Conservation (phyloP, 2,888 invertebrate genomes). For the Griposia aprilina region DNA sequence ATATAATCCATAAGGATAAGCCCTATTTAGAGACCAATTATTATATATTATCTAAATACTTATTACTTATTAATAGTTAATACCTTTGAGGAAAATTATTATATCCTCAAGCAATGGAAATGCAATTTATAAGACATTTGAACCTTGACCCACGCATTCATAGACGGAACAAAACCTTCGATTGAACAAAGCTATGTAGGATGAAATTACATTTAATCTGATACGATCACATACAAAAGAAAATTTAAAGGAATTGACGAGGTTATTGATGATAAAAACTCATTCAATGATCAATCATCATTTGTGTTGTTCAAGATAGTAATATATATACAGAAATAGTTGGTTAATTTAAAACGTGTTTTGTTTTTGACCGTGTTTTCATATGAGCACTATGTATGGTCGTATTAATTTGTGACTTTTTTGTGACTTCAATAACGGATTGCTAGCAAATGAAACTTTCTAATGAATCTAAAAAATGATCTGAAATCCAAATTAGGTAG, state of each 20-base stretch:
- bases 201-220: slow-evolving; percentile 44
- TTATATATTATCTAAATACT: slow-evolving; percentile 42
- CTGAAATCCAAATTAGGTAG: not conserved
- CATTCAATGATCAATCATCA: slow-evolving; percentile 43
- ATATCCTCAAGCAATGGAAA: slow-evolving; percentile 41
- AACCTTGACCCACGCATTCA: slow-evolving; percentile 59
- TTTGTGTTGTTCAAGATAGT: slow-evolving; percentile 23
- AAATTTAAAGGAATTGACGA: slow-evolving; percentile 49
- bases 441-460: not conserved
- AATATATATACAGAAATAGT: slow-evolving; percentile 8
- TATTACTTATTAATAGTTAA: slow-evolving; percentile 45
- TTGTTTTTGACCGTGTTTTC: slow-evolving; percentile 2
- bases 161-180: slow-evolving; percentile 51
- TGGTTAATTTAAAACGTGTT: slow-evolving; percentile 11
- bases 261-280: slow-evolving; percentile 42
- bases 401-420: not conserved
- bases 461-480: not conserved
- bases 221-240: slow-evolving; percentile 56
- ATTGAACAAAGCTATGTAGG: slow-evolving; percentile 51
- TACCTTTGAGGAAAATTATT: slow-evolving; percentile 57
- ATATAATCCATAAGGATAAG: slow-evolving; percentile 54
- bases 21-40: slow-evolving; percentile 50
- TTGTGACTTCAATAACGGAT: not conserved
- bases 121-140: slow-evolving; percentile 39
- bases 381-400: not conserved